A percentile compares a stretch with the other conserved stretches of the same genome.
Evolutionary conservation across 1,140 invertebrate genomes (phyloP).

Genomic region (Papilio machaon): DNA sequence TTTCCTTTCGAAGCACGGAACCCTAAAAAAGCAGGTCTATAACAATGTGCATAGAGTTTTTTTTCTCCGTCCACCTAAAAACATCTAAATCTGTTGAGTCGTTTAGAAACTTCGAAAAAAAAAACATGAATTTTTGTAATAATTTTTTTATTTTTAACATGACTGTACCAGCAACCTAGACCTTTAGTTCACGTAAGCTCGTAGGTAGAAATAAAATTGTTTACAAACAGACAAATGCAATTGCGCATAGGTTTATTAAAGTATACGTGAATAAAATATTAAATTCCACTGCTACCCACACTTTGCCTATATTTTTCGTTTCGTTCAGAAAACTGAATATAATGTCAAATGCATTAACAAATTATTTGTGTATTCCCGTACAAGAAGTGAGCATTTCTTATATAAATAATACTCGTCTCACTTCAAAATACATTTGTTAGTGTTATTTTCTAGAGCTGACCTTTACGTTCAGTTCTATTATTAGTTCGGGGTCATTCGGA

Average conservation of each 20-base stretch:
- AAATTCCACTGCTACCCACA: too few species aligned
- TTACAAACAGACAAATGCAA: neutral
- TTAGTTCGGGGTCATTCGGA: neutral
- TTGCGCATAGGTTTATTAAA: neutral
- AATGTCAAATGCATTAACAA: too few species aligned
- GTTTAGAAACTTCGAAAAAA: too few species aligned
- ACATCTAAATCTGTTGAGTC: too few species aligned
- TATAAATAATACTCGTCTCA: neutral
- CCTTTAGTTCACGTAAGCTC: neutral
- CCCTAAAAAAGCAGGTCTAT: too few species aligned
- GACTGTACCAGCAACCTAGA: slow-evolving; percentile 6
- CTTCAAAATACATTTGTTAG: slow-evolving; percentile 4
- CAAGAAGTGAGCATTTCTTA: neutral
- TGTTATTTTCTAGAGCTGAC: neutral
- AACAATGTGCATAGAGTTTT: too few species aligned
- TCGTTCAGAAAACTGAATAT: too few species aligned
- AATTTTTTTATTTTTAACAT: neutral
- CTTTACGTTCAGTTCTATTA: slow-evolving; percentile 13
- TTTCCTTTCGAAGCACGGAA: too few species aligned
- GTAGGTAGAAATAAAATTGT: slow-evolving; percentile 17
- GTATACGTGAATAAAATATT: neutral
- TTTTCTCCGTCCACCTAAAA: too few species aligned
- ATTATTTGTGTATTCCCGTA: neutral
- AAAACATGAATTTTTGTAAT: neutral
- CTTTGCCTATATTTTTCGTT: too few species aligned